Conservation (phyloP, 2,113 vertebrate species). For the Hippocampus guttulatus region DNA sequence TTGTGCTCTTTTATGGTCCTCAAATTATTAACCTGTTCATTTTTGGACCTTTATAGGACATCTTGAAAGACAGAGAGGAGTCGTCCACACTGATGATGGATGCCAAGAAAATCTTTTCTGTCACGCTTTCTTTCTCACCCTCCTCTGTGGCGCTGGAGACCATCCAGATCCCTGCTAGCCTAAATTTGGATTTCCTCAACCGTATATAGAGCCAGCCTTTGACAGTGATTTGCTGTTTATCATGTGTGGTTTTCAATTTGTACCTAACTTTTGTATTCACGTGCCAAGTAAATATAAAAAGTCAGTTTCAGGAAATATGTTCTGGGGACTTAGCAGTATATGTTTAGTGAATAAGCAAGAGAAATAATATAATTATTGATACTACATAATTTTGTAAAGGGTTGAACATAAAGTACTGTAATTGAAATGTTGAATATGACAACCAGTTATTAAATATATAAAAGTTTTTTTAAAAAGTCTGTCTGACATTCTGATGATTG, state of each 20-base stretch:
- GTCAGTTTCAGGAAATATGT: neutral
- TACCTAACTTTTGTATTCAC: neutral
- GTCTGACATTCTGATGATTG: slow-evolving; percentile 4
- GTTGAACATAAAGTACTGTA: neutral
- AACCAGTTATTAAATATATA: slow-evolving; percentile 1
- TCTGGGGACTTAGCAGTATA: neutral
- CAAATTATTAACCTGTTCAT: neutral
- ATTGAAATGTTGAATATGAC: slow-evolving; percentile 5
- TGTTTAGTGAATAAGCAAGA: neutral
- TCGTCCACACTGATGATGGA: slow-evolving; percentile 92
- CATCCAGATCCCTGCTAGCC: slow-evolving; percentile 89
- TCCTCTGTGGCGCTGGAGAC: slow-evolving; percentile 89
- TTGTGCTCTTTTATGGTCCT: neutral
- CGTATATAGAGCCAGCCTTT: slow-evolving; percentile 71
- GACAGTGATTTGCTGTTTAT: neutral
- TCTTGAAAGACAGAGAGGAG: slow-evolving; percentile 85
- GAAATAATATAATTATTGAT: neutral
- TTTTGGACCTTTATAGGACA: slow-evolving; percentile 63
- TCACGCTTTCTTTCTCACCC: slow-evolving; percentile 85
- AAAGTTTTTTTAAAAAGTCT: slow-evolving; percentile 7
- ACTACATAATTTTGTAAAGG: neutral
- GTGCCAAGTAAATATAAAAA: neutral
- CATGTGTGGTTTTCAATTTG: neutral
- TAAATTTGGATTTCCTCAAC: slow-evolving; percentile 86
- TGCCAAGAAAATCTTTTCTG: slow-evolving; percentile 86